Evolutionary conservation across 2,888 invertebrate species (phyloP), one percentile per base, ranked within the genome.

Genomic region (Embidobia sp.): DNA sequence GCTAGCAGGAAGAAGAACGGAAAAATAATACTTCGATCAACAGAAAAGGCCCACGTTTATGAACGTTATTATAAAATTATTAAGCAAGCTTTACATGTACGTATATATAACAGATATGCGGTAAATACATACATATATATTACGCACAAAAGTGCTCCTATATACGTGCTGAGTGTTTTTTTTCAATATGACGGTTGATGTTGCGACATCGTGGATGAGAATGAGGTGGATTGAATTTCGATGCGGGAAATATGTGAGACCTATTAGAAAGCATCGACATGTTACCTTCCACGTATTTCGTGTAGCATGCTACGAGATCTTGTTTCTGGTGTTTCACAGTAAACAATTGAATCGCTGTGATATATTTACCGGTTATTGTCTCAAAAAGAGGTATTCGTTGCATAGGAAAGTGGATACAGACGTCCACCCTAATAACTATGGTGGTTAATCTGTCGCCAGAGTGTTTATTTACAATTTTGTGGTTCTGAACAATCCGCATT

Each of bases 21-120:
- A 85, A 85, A 86, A 86, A 85, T 85, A 85, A 86, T 85, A 85
- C 76, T 29, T 80, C 83, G 82, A 82, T 81, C 83, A 81, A 78
- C 83, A 80, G 79, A 82, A 63, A 64, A 33, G 51, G 70, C 53
- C 72, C 59, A 49, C 63, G 51, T 57, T 63, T 72, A 66, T 51
- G 75, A 37, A 67, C 76, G 81, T 76, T 75, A 79, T 77, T 73
- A 51, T 59, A 33, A 55, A 69, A 75, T 75, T 37, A n/a, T n/a
- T 66, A 66, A 31, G 49, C 31, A 8, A 35, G 6, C 29, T 22
- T 13, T 15, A 5, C 18, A 7, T 48, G 29, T 37, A 19, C 10
- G 19, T 29, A 46, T 29, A 16, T 22, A 22, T 6, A 22, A 22
- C 22, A 22, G 3, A 22, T 22, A 22, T 22, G 22, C 22, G 3